A percentile compares a stretch with the other conserved stretches of the same genome.
Evolutionary conservation across 2,888 invertebrate species (phyloP).

Genomic region (Parelbella ahira): DNA sequence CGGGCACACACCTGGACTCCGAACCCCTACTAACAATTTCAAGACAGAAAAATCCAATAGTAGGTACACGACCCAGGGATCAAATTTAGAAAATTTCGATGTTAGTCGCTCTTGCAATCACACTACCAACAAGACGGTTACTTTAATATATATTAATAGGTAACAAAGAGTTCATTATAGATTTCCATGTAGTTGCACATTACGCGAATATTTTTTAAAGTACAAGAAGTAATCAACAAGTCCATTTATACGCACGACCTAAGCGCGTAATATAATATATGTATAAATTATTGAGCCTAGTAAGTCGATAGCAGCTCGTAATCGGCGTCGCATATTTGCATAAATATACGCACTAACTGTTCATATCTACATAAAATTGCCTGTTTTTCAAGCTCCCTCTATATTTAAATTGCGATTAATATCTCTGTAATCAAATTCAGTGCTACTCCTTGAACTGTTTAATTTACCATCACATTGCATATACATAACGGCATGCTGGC

Average conservation of each 20-base stretch:
- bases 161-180: not conserved
- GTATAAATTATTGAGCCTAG: conserved; percentile 68
- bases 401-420: conserved; percentile 59
- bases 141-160: too few relatives aligned
- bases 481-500: too few relatives aligned
- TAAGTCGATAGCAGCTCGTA: conserved; percentile 69
- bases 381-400: conserved; percentile 64
- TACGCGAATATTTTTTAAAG: conserved; percentile 5
- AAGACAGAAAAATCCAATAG: too few relatives aligned
- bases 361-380: conserved; percentile 75
- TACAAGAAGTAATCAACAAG: conserved; percentile 38
- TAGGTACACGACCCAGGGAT: too few relatives aligned
- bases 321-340: conserved; percentile 71
- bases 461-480: too few relatives aligned
- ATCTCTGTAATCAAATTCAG: conserved; percentile 34
- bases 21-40: too few relatives aligned
- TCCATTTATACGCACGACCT: conserved; percentile 38
- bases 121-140: too few relatives aligned
- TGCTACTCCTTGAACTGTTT: too few relatives aligned
- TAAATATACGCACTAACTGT: conserved; percentile 73
- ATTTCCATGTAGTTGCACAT: conserved; percentile 4
- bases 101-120: too few relatives aligned
- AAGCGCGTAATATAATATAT: conserved; percentile 29
- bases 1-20: too few relatives aligned
- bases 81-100: too few relatives aligned